Evolutionary conservation across 2,888 invertebrate species (phyloP).

Genomic region (Dastarcus helophoroides): DNA sequence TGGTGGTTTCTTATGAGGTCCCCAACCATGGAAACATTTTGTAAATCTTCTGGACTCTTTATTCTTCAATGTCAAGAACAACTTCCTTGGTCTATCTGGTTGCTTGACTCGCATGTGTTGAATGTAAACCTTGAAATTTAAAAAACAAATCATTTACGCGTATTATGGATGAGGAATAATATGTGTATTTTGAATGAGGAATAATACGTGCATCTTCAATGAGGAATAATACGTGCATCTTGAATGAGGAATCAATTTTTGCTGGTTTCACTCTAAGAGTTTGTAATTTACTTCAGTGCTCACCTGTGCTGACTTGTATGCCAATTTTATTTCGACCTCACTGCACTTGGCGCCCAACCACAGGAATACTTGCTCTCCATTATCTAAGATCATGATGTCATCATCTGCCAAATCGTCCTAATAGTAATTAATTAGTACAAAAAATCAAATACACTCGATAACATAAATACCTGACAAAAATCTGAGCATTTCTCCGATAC

Average conservation of each 20-base stretch:
- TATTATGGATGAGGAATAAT: no score
- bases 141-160: no score
- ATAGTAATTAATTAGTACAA: constrained; percentile 24
- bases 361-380: constrained; percentile 93
- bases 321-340: constrained; percentile 97
- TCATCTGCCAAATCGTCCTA: constrained; percentile 98
- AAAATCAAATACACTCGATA: no score
- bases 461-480: constrained; percentile 90
- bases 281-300: no score
- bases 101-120: constrained; percentile 95
- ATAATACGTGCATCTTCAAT: no score
- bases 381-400: constrained; percentile 99
- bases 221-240: no score
- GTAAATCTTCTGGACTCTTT: constrained; percentile 92
- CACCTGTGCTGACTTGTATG: constrained; percentile 96
- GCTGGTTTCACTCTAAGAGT: constrained; percentile 1
- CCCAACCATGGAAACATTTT: constrained; percentile 99
- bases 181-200: no score
- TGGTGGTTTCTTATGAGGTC: constrained; percentile 70
- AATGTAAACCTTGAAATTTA: constrained; percentile 72
- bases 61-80: constrained; percentile 89
- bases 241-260: no score
- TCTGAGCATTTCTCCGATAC: constrained; percentile 98
- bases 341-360: constrained; percentile 96
- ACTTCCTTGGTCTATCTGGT: constrained; percentile 78